phyloP scores from a whole-genome alignment of 2,797 vertebrate species.

The Aotus griseimembra region DNA sequence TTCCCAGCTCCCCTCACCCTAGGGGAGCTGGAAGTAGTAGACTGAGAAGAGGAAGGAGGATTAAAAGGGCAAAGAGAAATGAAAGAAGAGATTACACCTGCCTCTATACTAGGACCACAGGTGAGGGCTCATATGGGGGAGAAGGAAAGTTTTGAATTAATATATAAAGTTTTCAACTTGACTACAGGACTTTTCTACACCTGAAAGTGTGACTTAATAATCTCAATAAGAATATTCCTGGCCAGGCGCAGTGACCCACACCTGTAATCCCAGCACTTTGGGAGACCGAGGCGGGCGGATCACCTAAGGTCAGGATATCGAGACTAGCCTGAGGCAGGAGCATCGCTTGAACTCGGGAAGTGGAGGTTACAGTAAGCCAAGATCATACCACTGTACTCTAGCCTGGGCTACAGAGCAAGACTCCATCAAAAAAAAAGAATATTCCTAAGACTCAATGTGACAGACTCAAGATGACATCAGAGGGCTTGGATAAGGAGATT shows the following conservation, averaged over 20 bases:
- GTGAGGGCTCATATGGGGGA: neutral
- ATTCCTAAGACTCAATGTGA: neutral
- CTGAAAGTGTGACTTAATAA: neutral
- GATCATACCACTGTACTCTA: neutral
- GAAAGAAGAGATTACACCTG: neutral
- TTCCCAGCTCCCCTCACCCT: neutral
- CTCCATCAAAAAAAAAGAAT: neutral
- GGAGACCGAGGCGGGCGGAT: rapidly evolving
- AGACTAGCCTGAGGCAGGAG: neutral
- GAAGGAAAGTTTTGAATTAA: neutral
- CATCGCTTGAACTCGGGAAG: neutral
- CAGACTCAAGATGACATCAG: conserved; percentile 12
- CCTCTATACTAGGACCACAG: neutral
- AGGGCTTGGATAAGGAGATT: neutral
- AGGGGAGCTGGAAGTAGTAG: neutral
- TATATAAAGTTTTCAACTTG: neutral
- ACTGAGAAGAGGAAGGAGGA: neutral
- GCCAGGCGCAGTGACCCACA: rapidly evolving
- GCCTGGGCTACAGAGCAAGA: neutral
- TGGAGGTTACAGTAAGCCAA: neutral
- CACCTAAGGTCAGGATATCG: rapidly evolving
- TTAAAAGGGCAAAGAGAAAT: neutral
- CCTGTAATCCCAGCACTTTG: neutral
- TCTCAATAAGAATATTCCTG: neutral
- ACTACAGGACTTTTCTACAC: neutral